Base-by-base conservation (phyloP, 2,113 vertebrate species). In the Apteryx mantelli region DNA sequence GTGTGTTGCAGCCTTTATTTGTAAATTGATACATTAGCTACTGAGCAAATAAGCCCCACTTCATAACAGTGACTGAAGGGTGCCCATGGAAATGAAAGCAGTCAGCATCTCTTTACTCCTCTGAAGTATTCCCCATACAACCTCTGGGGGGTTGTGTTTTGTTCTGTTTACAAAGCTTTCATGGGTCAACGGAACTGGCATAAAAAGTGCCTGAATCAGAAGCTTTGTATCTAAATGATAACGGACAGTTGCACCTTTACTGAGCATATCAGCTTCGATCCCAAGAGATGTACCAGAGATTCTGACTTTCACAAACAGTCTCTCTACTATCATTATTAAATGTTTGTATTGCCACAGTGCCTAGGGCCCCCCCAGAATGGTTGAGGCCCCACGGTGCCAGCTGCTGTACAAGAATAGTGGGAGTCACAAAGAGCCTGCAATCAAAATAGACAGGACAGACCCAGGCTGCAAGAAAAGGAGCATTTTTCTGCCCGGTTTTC, bases 21-120 rank as follows among this genome's bases (percentile, higher is more conserved):
- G 71, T 89, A 94, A 94, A 95, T 93, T 69, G 74, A 20, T 89
- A 4, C 73, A 92, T 97, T 92, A 86, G 96, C 96, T 86, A 92
- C 46, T 86, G 81, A 86, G 28, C 20, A 38, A 92, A 71, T 86
- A 89, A 94, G 64, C 50, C 79, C 52, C 24, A 11, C 61, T 90
- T 91, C 52, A 12, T 91, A 76, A 65, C 15, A 55, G 66, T 71
- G 87, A 58, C 76, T 70, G 34, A 73, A 87, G 64, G 40, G 25
- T 64, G 34, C n/a, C 60, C 74, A 69, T 13, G 11, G 61, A 95
- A 97, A 92, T 11, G 65, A 82, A 88, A 88, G 15, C 65, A 60
- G 14, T 73, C 12, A 68, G 28, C 3, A 93, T 60, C 25, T 74
- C 75, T 55, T 76, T 50, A 11, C 9, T 90, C 22, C 13, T 82